Base-by-base conservation (phyloP, 2,797 vertebrate genomes). In the Mallotus villosus region DNA sequence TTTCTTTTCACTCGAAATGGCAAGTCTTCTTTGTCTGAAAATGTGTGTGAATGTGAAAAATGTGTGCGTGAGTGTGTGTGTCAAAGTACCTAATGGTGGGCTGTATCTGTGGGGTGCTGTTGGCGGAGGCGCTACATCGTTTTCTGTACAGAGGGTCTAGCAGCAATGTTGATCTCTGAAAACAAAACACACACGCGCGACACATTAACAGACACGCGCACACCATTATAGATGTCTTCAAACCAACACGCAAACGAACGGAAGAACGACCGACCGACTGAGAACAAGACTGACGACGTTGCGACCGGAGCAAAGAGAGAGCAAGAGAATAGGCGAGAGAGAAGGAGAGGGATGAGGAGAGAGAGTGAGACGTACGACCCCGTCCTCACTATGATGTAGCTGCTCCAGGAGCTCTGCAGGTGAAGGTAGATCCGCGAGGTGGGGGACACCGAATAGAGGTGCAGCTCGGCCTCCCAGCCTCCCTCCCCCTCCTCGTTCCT, bases 341-440 rank as follows among this genome's bases (percentile, higher is more conserved):
- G 21, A 24, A 22, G 9, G 57, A 2, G 57, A 24, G 57, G 14
- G 57, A 59, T 1, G 9, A 22, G 21, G 57, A 59, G 57, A 8
- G 57, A 24, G 57, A 59, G 55, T 5, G 57, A 8, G 57, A 24
- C n/a, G 5, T 11, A 59, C 14, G 37, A 32, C 22, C 22, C 27
- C 41, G 57, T 37, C 83, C 93, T 90, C 90, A 95, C 95, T 32
- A 95, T 94, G 8, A 93, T 81, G 65, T 90, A 94, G 78, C 93
- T 93, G 90, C 84, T 94, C 94, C 94, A 95, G 0, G 86, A 86
- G 79, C 91, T 94, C 82, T 91, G 93, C n/a, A 95, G 89, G 46
- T 93, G 89, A 41, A 94, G 84, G 83, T 92, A 94, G 73, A 95
- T 88, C 29, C 84, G 89, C 34, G 94, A 95, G 0, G 78, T 80